Conservation (phyloP, 2,888 invertebrate species). For the Oeneis ivallda region DNA sequence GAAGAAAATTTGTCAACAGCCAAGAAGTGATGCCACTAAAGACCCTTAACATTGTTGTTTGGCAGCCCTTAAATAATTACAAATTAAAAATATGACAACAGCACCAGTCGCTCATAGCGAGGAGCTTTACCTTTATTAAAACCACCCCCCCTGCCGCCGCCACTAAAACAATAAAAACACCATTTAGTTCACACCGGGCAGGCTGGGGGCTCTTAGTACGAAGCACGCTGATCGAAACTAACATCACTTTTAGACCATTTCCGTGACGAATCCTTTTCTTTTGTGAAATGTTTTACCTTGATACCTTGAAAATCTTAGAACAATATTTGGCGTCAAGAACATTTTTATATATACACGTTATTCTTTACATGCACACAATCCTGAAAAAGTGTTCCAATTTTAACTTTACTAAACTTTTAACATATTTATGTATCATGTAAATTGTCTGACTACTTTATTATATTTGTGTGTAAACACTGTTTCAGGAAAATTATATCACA, state of each 20-base stretch:
- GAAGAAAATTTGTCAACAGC: conserved; percentile 53
- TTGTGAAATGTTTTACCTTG: conserved; percentile 77
- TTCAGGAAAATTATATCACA: no score
- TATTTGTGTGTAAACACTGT: no score
- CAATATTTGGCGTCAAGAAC: conserved; percentile 44
- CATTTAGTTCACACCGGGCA: conserved; percentile 86
- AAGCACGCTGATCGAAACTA: conserved; percentile 80
- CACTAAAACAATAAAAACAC: conserved; percentile 94
- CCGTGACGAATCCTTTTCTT: conserved; percentile 81
- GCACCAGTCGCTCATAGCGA: conserved; percentile 87
- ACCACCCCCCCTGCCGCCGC: conserved; percentile 97
- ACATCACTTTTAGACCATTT: conserved; percentile 76
- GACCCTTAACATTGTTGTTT: conserved; percentile 49
- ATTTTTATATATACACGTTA: conserved; percentile 33
- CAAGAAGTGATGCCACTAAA: conserved; percentile 45
- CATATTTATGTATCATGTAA: no score
- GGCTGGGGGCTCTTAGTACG: conserved; percentile 80
- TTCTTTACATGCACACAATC: conserved; percentile 39
- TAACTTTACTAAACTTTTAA: no score
- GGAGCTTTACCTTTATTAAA: conserved; percentile 98
- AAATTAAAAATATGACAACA: conserved; percentile 84
- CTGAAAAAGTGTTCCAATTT: conserved; percentile 40
- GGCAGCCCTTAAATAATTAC: conserved; percentile 78
- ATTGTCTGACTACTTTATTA: no score
- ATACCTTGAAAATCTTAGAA: conserved; percentile 79